Conservation (phyloP, 2,797 vertebrate genomes). For the Gephyroberyx darwinii region DNA sequence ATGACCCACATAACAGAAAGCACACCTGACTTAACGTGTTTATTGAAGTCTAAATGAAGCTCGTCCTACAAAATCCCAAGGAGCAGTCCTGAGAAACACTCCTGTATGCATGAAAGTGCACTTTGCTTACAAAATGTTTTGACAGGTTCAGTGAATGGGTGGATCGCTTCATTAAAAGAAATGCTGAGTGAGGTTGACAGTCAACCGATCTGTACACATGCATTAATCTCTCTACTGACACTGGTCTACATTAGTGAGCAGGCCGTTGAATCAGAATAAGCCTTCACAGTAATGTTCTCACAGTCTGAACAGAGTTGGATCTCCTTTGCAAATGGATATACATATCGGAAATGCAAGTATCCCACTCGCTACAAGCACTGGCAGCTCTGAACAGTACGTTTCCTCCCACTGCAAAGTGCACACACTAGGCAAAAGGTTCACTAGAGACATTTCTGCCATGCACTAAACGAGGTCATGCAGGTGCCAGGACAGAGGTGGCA, state of each 20-base stretch:
- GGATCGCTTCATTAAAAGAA: not conserved
- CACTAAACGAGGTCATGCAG: not conserved
- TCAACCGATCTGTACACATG: slow-evolving; percentile 39
- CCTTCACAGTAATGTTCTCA: slow-evolving; percentile 19
- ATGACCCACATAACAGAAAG: not conserved
- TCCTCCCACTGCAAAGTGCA: not conserved
- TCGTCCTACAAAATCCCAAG: not conserved
- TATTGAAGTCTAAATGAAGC: not conserved
- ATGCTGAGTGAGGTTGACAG: slow-evolving; percentile 16
- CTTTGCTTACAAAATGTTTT: not conserved
- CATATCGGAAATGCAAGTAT: slow-evolving; percentile 3
- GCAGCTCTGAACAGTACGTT: not conserved
- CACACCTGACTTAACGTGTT: no score
- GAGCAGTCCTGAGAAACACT: slow-evolving; percentile 1
- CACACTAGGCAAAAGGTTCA: not conserved
- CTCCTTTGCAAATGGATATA: not conserved
- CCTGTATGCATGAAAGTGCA: not conserved
- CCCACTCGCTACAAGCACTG: not conserved
- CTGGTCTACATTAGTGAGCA: slow-evolving; percentile 24
- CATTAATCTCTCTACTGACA: slow-evolving; percentile 11
- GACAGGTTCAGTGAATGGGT: slow-evolving; percentile 3
- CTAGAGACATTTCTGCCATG: not conserved
- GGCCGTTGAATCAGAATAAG: not conserved
- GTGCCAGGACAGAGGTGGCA: slow-evolving; percentile 22
- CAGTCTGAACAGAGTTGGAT: not conserved